Evolutionary conservation across 2,797 vertebrate genomes (phyloP).

Genomic region (Pelobates cultripes): DNA sequence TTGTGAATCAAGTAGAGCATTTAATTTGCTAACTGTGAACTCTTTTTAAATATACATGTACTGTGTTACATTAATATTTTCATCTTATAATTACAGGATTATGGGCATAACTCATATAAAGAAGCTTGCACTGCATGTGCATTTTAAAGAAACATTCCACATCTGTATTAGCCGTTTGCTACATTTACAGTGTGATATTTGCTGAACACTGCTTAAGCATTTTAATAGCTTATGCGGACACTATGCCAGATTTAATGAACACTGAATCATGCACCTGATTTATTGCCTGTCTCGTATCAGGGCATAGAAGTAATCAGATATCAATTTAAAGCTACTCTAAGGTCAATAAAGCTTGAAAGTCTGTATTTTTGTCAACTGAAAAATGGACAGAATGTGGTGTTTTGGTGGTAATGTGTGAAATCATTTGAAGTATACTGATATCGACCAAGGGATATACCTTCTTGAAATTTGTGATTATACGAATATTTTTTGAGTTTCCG

Average conservation of each 20-base stretch:
- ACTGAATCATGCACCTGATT: conserved; percentile 48
- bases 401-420: neutral
- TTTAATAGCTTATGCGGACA: conserved; percentile 34
- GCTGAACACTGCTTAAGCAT: conserved; percentile 4
- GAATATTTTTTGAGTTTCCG: too few species aligned
- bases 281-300: conserved; percentile 50
- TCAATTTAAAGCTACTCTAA: conserved; percentile 48
- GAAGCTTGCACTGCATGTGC: too few species aligned
- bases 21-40: too few species aligned
- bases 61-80: too few species aligned
- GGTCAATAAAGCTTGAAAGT: conserved; percentile 49
- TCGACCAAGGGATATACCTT: too few species aligned
- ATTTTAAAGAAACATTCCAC: neutral
- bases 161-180: neutral
- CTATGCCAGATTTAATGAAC: conserved; percentile 39
- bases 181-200: neutral
- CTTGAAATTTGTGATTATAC: too few species aligned
- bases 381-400: conserved; percentile 27
- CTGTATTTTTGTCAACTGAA: conserved; percentile 41
- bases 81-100: too few species aligned
- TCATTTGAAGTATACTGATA: too few species aligned
- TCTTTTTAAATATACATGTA: too few species aligned
- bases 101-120: too few species aligned
- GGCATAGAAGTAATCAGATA: conserved; percentile 51
- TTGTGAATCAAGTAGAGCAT: too few species aligned